A percentile compares a stretch with the other conserved stretches of the same genome.
Conservation (phyloP, 2,113 vertebrate genomes). For the Petromus typicus region DNA sequence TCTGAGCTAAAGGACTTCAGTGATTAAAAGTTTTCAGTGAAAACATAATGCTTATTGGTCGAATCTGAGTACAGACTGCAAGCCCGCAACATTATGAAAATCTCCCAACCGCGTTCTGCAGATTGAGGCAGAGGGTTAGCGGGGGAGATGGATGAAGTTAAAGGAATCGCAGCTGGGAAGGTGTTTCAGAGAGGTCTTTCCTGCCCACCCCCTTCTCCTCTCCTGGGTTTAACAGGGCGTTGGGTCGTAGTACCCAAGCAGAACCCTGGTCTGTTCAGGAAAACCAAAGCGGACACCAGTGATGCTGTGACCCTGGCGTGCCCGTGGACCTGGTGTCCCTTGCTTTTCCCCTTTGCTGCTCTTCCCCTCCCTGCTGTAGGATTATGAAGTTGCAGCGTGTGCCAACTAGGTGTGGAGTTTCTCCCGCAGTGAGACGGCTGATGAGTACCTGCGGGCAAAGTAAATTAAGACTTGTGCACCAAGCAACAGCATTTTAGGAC, state of each 20-base stretch:
- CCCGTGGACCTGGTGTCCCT: background rate
- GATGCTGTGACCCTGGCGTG: background rate
- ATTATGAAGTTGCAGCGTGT: background rate
- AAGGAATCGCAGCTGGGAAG: background rate
- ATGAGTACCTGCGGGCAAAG: background rate
- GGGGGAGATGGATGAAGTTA: background rate
- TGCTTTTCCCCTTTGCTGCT: background rate
- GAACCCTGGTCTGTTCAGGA: background rate
- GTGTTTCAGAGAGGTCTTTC: background rate
- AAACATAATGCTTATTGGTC: slow-evolving; percentile 16
- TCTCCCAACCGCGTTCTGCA: background rate
- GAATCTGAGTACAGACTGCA: background rate
- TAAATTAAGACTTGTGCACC: slow-evolving; percentile 43
- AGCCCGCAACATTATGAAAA: background rate
- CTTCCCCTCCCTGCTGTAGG: background rate
- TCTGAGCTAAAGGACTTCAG: background rate
- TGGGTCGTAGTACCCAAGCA: background rate
- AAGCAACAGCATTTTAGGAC: slow-evolving; percentile 23
- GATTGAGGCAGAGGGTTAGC: background rate
- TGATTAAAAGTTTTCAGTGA: slow-evolving; percentile 37
- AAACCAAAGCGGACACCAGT: background rate
- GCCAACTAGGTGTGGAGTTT: background rate
- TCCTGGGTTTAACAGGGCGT: background rate
- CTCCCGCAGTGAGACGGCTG: background rate
- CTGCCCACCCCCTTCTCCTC: background rate